These are phyloP conservation scores for Adelphocoris suturalis DNA, from an alignment of 2,888 invertebrate genomes.

Conservation along the genomic window DNA sequence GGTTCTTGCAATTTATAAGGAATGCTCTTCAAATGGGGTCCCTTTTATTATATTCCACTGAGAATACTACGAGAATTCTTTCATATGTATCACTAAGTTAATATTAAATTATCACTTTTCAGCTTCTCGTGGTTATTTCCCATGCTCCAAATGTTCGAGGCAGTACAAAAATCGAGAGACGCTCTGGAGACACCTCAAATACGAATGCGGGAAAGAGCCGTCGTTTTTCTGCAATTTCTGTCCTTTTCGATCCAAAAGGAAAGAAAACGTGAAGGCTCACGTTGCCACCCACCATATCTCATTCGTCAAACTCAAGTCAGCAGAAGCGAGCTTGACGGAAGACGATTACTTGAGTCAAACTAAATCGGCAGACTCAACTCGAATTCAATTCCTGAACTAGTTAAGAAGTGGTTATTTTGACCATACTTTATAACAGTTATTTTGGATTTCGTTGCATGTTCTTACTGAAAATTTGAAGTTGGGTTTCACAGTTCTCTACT, in stretches of 20 bases:
- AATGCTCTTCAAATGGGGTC: no score
- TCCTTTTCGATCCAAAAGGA: conserved; percentile 57
- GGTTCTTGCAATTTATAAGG: neutral
- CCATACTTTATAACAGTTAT: no score
- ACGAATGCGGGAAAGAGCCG: conserved; percentile 71
- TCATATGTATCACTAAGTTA: neutral
- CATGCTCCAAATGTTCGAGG: conserved; percentile 64
- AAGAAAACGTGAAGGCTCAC: conserved; percentile 64
- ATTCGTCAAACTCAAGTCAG: neutral
- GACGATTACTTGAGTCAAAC: no score
- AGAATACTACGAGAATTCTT: no score
- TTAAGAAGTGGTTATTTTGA: no score
- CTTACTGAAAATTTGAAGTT: no score
- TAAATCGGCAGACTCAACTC: no score
- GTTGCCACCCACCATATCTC: conserved; percentile 38
- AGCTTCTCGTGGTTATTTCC: neutral
- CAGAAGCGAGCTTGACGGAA: no score
- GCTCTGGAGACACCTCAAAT: conserved; percentile 72
- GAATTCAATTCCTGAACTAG: no score
- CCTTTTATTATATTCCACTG: no score
- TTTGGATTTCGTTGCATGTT: no score
- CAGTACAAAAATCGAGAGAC: conserved; percentile 74
- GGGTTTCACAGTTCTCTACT: no score
- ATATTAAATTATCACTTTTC: neutral
- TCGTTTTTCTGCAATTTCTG: conserved; percentile 67